Conservation (phyloP, 2,113 vertebrate species). For the Chauna torquata region DNA sequence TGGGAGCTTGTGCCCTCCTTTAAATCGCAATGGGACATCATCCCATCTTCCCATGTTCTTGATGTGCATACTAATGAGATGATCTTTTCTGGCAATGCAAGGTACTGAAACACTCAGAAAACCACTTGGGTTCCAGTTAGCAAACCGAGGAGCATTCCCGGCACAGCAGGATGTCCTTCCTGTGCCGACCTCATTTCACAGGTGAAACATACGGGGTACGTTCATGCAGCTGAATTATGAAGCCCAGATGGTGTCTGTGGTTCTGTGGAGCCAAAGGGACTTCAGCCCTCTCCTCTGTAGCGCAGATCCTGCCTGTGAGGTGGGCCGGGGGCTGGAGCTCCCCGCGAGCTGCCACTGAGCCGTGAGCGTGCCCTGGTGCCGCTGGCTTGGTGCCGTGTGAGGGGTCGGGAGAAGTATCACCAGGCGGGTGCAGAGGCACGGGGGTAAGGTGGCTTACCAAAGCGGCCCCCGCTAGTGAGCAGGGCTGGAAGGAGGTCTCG, state of each 20-base stretch:
- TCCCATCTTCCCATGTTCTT: neutral
- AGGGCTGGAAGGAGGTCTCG: neutral
- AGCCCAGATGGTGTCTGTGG: neutral
- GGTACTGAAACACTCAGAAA: neutral
- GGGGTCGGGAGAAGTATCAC: neutral
- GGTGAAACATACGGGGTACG: neutral
- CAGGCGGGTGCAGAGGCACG: neutral
- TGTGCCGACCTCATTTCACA: neutral
- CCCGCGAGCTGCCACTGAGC: too few species aligned
- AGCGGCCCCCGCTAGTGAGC: fast-evolving
- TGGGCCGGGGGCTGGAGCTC: too few species aligned
- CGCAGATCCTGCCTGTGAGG: neutral
- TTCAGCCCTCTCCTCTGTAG: neutral
- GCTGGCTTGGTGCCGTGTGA: neutral
- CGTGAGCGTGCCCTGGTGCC: too few species aligned
- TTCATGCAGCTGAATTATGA: neutral
- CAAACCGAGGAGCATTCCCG: neutral
- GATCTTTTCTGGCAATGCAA: neutral
- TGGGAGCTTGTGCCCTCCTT: neutral
- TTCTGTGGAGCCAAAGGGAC: neutral
- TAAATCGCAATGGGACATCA: neutral
- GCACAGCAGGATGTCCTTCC: neutral
- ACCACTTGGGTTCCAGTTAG: neutral
- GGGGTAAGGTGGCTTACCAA: too few species aligned
- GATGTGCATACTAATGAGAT: neutral